Evolutionary conservation across 2,888 invertebrate species (phyloP).

Genomic region (Julus scandinavius): DNA sequence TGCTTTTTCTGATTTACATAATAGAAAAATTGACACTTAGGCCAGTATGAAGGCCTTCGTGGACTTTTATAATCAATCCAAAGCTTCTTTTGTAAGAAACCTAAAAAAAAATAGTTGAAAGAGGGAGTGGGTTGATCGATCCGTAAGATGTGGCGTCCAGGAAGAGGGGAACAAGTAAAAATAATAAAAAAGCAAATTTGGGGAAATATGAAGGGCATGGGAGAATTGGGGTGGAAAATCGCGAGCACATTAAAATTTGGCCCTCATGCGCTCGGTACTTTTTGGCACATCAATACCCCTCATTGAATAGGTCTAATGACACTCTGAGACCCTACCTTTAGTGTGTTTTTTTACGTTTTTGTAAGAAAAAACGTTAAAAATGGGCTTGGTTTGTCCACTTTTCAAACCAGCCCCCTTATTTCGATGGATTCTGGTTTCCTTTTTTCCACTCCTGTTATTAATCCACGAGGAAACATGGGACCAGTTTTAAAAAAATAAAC

Average conservation of each 20-base stretch:
- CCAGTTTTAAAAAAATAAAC: too few species aligned
- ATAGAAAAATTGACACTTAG: not conserved
- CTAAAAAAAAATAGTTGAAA: not conserved
- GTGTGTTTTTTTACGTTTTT: not conserved
- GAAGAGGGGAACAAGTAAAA: slow-evolving; percentile 8
- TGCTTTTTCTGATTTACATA: not conserved
- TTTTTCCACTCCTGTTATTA: too few species aligned
- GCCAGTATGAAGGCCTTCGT: not conserved
- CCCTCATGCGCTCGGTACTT: not conserved
- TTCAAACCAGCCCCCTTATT: not conserved
- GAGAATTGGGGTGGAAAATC: slow-evolving; percentile 31
- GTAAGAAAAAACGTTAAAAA: slow-evolving; percentile 15
- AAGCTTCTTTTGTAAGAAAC: slow-evolving; percentile 20
- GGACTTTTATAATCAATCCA: slow-evolving; percentile 25
- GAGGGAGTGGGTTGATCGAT: not conserved
- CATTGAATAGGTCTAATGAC: slow-evolving; percentile 11
- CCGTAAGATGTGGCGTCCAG: not conserved
- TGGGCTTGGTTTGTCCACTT: slow-evolving; percentile 30
- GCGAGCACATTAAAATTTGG: slow-evolving; percentile 6
- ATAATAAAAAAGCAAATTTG: slow-evolving; percentile 39
- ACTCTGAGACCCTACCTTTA: slow-evolving; percentile 35
- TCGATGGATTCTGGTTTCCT: not conserved
- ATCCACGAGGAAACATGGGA: too few species aligned
- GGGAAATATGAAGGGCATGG: slow-evolving; percentile 21
- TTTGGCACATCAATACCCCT: slow-evolving; percentile 42